Percentiles rank a stretch among this genome's conserved stretches.
Evolutionary conservation across 2,113 vertebrate genomes (phyloP).

Genomic region (Carassius gibelio): DNA sequence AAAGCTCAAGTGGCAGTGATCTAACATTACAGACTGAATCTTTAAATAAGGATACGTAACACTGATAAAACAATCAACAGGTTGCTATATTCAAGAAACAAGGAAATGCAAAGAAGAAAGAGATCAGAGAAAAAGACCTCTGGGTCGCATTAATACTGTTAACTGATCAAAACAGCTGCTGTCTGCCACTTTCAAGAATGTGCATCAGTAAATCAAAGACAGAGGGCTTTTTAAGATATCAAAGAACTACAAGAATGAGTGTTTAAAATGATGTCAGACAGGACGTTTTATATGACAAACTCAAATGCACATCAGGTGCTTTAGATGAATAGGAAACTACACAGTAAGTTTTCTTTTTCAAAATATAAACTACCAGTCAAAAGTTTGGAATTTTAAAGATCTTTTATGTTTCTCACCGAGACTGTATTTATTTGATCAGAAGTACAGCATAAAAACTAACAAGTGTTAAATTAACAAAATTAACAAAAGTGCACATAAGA

Average conservation of each 20-base stretch:
- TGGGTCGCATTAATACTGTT: conserved; percentile 33
- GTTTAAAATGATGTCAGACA: conserved; percentile 38
- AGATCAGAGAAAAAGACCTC: conserved; percentile 42
- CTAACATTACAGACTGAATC: neutral
- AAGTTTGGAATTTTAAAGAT: neutral
- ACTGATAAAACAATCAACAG: neutral
- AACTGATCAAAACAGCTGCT: conserved; percentile 26
- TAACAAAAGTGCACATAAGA: neutral
- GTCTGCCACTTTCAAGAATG: conserved; percentile 42
- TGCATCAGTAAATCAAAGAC: conserved; percentile 54
- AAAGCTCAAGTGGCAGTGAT: neutral
- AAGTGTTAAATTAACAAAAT: neutral
- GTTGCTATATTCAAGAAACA: conserved; percentile 2
- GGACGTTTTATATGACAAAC: conserved; percentile 8
- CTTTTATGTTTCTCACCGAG: neutral
- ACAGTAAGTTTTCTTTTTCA: neutral
- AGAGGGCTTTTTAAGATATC: conserved; percentile 47
- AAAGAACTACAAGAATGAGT: conserved; percentile 36
- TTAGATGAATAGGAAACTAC: neutral
- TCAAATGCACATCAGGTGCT: conserved; percentile 23
- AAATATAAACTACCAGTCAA: neutral
- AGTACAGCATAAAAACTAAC: neutral
- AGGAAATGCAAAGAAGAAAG: neutral
- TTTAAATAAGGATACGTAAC: neutral
- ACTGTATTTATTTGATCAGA: neutral